Conservation (phyloP, 2,113 vertebrate species). For the Sapajus apella region DNA sequence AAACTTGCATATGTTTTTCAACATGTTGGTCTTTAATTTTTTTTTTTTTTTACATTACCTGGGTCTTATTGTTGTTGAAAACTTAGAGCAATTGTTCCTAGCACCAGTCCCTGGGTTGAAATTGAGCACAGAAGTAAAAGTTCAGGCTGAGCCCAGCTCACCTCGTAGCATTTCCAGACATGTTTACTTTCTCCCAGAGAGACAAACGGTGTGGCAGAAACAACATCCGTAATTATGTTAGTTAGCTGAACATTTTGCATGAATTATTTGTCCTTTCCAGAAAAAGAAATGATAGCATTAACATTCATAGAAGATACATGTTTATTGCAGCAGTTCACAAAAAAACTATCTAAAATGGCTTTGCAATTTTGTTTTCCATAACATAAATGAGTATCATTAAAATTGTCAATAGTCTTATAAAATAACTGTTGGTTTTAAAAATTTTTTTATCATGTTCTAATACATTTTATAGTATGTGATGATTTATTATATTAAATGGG, state of each 20-base stretch:
- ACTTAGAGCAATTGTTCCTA: not conserved
- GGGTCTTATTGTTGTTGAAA: not conserved
- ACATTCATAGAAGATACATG: not conserved
- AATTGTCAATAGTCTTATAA: not conserved
- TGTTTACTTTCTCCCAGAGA: not conserved
- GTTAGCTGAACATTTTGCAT: not conserved
- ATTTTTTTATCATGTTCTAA: not conserved
- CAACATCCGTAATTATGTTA: conserved; percentile 41
- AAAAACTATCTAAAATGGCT: not conserved
- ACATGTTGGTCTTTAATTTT: not conserved
- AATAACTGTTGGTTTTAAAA: not conserved
- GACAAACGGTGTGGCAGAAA: not conserved
- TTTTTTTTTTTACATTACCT: not conserved
- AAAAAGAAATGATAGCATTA: conserved; percentile 30
- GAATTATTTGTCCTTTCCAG: conserved; percentile 19
- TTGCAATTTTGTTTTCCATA: conserved; percentile 30
- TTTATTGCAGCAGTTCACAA: not conserved
- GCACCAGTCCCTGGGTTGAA: not conserved
- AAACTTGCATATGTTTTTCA: not conserved
- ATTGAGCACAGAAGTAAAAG: not conserved
- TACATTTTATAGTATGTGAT: not conserved
- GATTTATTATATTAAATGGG: not conserved
- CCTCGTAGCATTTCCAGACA: not conserved
- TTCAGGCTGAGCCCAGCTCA: not conserved
- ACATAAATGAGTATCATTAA: not conserved